Base-by-base conservation (phyloP, 2,888 invertebrate genomes). In the Junonia oenone region DNA sequence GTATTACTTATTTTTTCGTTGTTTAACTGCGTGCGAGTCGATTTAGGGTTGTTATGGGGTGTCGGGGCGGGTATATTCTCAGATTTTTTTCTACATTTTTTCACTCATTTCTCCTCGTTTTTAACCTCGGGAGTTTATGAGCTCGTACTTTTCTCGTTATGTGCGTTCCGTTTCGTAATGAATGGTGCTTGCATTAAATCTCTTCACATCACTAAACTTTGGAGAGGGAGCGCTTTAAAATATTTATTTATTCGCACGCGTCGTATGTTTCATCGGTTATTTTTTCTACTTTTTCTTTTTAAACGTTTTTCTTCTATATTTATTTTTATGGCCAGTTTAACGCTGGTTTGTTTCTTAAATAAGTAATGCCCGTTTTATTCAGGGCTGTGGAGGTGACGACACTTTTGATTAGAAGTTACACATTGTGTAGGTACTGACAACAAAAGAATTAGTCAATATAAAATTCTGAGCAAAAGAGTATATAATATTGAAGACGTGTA, bases 21-120 rank as follows among this genome's bases (percentile, higher is more conserved):
- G 75, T 74, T 78, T 79, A 82, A 83, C 78, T 85, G 86, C 85
- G 81, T 81, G 73, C 62, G 84, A 83, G 87, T 81, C 80, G 84
- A 81, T 84, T 82, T 83, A 69, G 68, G 59, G 66, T 56, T 59
- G 65, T 69, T 67, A 74, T 65, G 69, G 66, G 71, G 73, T 26
- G 75, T 53, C 72, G 69, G 67, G 64, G 66, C 68, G 66, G 59
- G 65, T 69, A 75, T 77, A 73, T 62, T 63, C 68, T 72, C 69
- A 67, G 63, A 66, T 63, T 61, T 60, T 46, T 60, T 51, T 55
- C 61, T 66, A 22, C 5, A n/a, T 64, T 43, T 40, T 40, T 15
- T 15, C 5, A 35, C 11, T 29, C 8, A n/a, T 33, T 33, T 19
- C 38, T 64, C 60, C 61, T 55, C 55, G 59, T 64, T 66, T 69